A percentile compares a stretch with the other conserved stretches of the same genome.
Evolutionary conservation across 92 coral and sea anemone genomes (phyloP).

Genomic region (Palythoa grandiflora): DNA sequence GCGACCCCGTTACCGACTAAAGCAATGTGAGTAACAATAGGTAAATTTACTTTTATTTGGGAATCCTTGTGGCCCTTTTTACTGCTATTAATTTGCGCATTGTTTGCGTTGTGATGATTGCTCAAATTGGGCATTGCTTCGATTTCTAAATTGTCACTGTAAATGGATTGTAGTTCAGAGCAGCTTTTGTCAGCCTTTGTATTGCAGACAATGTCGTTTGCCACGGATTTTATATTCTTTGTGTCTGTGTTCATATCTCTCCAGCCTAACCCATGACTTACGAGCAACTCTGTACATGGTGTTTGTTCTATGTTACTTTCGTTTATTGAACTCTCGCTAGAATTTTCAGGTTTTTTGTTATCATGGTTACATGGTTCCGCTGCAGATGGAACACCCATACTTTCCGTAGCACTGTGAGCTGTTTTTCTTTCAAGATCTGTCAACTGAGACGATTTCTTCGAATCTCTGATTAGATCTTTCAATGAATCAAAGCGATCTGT

Average conservation of each 20-base stretch:
- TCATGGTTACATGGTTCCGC: background rate
- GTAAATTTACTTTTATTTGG: too few species aligned
- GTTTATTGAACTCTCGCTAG: background rate
- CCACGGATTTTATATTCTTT: too few species aligned
- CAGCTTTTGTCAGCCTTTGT: background rate
- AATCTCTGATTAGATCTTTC: background rate
- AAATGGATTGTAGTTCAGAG: background rate
- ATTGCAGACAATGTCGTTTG: too few species aligned
- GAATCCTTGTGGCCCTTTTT: background rate
- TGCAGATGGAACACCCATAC: background rate
- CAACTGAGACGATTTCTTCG: background rate
- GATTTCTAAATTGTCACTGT: background rate
- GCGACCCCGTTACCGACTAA: too few species aligned
- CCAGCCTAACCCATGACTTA: background rate
- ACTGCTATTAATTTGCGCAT: background rate
- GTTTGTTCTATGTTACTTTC: background rate
- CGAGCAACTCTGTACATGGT: too few species aligned
- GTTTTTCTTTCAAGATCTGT: background rate
- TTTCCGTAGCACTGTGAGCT: background rate
- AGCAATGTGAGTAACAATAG: too few species aligned
- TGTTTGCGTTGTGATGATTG: background rate
- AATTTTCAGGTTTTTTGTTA: background rate
- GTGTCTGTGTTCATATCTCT: background rate
- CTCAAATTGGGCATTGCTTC: slow-evolving; percentile 27
- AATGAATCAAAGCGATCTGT: background rate